phyloP scores from a whole-genome alignment of 92 coral and sea anemone species.

The Parazoanthus darwini region DNA sequence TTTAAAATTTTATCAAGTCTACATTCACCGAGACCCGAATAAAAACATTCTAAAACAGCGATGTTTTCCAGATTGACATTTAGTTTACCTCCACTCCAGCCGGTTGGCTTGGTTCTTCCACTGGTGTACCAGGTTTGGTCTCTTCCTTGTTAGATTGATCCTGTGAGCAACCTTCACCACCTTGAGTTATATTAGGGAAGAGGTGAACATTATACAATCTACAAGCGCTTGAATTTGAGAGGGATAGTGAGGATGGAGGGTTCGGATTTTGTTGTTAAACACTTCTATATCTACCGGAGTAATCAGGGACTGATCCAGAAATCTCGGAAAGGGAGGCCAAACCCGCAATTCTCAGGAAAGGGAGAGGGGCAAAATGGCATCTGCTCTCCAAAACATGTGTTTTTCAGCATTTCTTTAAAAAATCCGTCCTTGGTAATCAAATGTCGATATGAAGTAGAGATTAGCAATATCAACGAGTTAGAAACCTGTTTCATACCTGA shows the following conservation, averaged over 20 bases:
- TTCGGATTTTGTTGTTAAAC: not conserved
- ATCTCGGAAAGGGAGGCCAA: too few species aligned
- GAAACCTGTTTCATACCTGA: constrained; percentile 19
- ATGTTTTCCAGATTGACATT: not conserved
- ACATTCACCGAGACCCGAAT: not conserved
- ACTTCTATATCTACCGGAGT: not conserved
- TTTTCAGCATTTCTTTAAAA: too few species aligned
- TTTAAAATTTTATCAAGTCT: not conserved
- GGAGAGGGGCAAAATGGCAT: too few species aligned
- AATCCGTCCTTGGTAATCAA: too few species aligned
- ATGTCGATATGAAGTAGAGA: too few species aligned
- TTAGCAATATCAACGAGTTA: too few species aligned
- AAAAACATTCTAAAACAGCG: not conserved
- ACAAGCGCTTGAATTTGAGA: not conserved
- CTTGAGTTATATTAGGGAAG: not conserved
- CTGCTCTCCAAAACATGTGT: too few species aligned
- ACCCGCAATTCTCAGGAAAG: too few species aligned
- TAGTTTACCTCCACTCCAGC: constrained; percentile 16
- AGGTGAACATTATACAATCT: too few species aligned
- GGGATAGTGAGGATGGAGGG: not conserved
- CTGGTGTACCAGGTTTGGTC: not conserved
- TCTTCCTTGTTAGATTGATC: constrained; percentile 3
- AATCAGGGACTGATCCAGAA: too few species aligned
- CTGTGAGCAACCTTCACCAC: constrained; percentile 6
- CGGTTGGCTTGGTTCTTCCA: not conserved